Evolutionary conservation across 2,888 invertebrate species (phyloP), one percentile per base, ranked within the genome.

Genomic region (Cybosia mesomella): DNA sequence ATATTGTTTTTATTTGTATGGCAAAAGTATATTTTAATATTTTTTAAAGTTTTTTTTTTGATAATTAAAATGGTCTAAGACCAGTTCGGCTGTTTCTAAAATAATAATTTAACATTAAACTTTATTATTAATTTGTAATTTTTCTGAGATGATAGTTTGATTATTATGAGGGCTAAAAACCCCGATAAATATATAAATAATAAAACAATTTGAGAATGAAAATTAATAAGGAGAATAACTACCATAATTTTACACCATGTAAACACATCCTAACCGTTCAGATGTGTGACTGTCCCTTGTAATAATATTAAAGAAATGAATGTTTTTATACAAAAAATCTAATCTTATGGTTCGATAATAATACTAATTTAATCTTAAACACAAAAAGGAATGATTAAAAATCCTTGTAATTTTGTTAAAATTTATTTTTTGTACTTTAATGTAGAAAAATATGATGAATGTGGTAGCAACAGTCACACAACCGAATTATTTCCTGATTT

Each of bases 401-500:
- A 7, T 55, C 24, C 24, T 55, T 55, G 22, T 55, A 55, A 24
- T 55, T 55, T 55, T 55, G 24, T 55, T 55, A 4, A 55, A 55
- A 55, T 21, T 24, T 55, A 55, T 55, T 55, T 55, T 24, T 55
- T 55, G 54, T 55, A 55, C 54, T 55, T 24, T 55, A 55, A 24
- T 55, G 24, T 22, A 55, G 54, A 55, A 55, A 55, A 55, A 55
- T 55, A 55, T 24, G 54, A 55, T 55, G 54, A 24, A 55, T 55
- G 54, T 55, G 54, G 54, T 55, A 55, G 54, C 54, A 55, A 55
- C 22, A 55, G 54, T 55, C 54, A 55, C 54, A 55, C 54, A 55
- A 55, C 54, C 54, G 54, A 55, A 55, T 55, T 55, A 24, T 22
- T 55, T 55, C 24, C 54, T 55, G 54, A 22, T 55, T 55, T 55